Conservation (phyloP, 2,888 invertebrate species). For the Lordiphosa andalusiaca region DNA sequence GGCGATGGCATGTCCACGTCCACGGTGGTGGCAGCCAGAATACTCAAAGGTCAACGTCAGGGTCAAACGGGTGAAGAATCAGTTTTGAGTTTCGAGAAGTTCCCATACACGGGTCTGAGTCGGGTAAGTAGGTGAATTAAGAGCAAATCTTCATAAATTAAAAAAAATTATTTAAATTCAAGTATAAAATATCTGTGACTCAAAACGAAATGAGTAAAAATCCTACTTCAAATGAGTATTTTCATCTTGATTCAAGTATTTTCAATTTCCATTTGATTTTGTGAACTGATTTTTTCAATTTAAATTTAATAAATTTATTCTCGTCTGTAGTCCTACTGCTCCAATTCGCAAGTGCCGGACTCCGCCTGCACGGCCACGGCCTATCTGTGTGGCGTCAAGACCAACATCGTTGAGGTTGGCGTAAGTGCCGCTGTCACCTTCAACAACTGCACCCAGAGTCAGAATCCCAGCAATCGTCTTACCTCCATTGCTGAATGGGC, state of each 20-base stretch:
- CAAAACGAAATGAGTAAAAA: too few relatives aligned
- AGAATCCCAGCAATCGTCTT: slow-evolving; percentile 83
- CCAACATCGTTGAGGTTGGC: slow-evolving; percentile 85
- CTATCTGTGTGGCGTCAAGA: slow-evolving; percentile 84
- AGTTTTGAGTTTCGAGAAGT: slow-evolving; percentile 83
- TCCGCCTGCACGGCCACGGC: slow-evolving; percentile 83
- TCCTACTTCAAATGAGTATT: too few relatives aligned
- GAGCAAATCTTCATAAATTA: too few relatives aligned
- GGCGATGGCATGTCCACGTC: slow-evolving; percentile 87
- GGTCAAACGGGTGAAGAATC: slow-evolving; percentile 83
- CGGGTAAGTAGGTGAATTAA: slow-evolving; percentile 81
- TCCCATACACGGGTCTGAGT: slow-evolving; percentile 83
- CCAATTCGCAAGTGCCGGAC: slow-evolving; percentile 86
- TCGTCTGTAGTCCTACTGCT: slow-evolving; percentile 82
- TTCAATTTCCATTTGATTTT: too few relatives aligned
- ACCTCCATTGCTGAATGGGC: slow-evolving; percentile 86
- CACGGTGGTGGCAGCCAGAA: slow-evolving; percentile 85
- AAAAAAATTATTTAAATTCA: too few relatives aligned
- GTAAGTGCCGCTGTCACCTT: slow-evolving; percentile 85
- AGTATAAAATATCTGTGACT: too few relatives aligned
- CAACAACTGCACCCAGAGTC: slow-evolving; percentile 84
- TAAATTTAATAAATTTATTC: background rate
- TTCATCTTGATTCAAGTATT: too few relatives aligned
- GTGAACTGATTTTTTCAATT: too few relatives aligned
- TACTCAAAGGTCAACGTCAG: slow-evolving; percentile 83